Conservation (phyloP, 2,888 invertebrate species). For the Limenitis camilla region DNA sequence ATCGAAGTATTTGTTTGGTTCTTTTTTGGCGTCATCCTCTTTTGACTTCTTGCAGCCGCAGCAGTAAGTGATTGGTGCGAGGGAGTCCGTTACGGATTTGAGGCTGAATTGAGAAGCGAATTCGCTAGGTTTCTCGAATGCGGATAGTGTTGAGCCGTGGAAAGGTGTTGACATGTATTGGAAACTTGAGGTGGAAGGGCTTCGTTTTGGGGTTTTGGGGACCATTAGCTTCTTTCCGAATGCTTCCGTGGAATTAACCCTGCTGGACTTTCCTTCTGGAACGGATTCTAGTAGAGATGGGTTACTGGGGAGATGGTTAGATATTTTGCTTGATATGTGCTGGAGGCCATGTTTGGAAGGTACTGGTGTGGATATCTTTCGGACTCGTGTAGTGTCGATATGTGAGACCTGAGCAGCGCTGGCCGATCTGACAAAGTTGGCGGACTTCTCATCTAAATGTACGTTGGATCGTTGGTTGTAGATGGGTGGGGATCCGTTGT, state of each 20-base stretch:
- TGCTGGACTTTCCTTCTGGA: conserved; percentile 74
- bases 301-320: conserved; percentile 77
- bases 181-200: conserved; percentile 86
- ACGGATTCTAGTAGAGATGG: conserved; percentile 79
- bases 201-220: conserved; percentile 76
- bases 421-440: conserved; percentile 77
- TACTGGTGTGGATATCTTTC: conserved; percentile 57
- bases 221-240: conserved; percentile 55
- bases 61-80: conserved; percentile 61
- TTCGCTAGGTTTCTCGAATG: conserved; percentile 83
- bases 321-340: conserved; percentile 74
- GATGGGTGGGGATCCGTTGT: conserved; percentile 57
- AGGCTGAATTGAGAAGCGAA: conserved; percentile 86
- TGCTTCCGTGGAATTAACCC: conserved; percentile 53
- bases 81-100: conserved; percentile 77
- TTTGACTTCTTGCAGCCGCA: conserved; percentile 51
- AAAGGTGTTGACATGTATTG: conserved; percentile 90
- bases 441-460: conserved; percentile 38
- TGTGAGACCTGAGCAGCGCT: conserved; percentile 81
- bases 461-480: conserved; percentile 46
- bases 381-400: conserved; percentile 39
- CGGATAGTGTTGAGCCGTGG: conserved; percentile 87
- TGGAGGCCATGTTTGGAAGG: conserved; percentile 65
- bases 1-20: conserved; percentile 82
- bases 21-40: conserved; percentile 49